phyloP scores from a whole-genome alignment of 1,140 invertebrate genomes.

The Sesamia nonagrioides region DNA sequence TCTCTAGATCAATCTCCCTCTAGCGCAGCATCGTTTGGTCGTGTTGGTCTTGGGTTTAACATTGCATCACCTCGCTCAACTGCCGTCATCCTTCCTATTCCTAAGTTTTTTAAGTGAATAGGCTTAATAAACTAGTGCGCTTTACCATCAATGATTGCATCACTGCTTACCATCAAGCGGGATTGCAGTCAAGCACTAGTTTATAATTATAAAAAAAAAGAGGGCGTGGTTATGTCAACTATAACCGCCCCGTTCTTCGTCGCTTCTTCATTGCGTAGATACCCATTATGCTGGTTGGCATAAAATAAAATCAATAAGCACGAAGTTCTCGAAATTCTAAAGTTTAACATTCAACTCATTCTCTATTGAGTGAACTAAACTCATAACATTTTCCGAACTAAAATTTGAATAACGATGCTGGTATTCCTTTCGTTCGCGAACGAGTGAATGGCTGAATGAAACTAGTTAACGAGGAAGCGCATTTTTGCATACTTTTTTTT shows the following conservation, averaged over 20 bases:
- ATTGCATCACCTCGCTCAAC: no score
- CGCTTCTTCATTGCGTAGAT: neutral
- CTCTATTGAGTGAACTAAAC: slow-evolving; percentile 17
- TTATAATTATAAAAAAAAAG: no score
- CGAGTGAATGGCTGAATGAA: slow-evolving; percentile 58
- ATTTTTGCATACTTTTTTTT: slow-evolving; percentile 48
- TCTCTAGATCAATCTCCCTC: no score
- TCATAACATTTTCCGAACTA: slow-evolving; percentile 27
- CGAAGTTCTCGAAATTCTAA: slow-evolving; percentile 7
- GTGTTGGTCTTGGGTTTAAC: no score
- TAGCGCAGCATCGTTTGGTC: no score
- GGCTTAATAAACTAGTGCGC: no score
- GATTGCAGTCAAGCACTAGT: no score
- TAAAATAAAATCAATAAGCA: slow-evolving; percentile 2
- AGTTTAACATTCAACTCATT: neutral
- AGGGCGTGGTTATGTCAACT: no score
- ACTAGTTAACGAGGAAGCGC: slow-evolving; percentile 52
- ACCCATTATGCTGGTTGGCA: neutral
- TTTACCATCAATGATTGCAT: no score
- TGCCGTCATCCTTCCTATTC: no score
- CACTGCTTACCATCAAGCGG: no score
- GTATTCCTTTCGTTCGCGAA: slow-evolving; percentile 40
- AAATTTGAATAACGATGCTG: slow-evolving; percentile 32
- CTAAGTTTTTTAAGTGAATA: no score
- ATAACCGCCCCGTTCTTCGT: neutral